Evolutionary conservation across 1,140 invertebrate species (phyloP).

Genomic region (Teleogryllus occipitalis): DNA sequence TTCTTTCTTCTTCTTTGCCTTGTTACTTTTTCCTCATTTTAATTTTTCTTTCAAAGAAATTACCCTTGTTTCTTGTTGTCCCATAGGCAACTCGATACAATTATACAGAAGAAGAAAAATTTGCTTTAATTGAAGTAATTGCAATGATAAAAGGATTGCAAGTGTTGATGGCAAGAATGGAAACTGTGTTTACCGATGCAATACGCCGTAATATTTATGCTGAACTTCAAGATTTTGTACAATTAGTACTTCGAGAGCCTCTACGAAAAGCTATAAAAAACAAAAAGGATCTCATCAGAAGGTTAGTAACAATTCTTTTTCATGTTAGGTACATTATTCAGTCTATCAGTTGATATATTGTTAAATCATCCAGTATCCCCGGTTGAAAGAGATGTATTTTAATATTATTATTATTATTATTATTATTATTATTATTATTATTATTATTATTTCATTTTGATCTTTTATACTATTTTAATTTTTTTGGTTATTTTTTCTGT

Average conservation of each 20-base stretch:
- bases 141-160: constrained; percentile 99
- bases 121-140: constrained; percentile 96
- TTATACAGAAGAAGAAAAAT: constrained; percentile 95
- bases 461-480: too few relatives aligned
- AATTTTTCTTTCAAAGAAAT: background rate
- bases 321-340: background rate
- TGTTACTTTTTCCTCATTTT: background rate
- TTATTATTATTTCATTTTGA: too few relatives aligned
- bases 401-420: too few relatives aligned
- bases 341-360: too few relatives aligned
- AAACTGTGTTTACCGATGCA: constrained; percentile 94
- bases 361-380: too few relatives aligned
- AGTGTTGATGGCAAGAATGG: constrained; percentile 94
- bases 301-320: constrained; percentile 39
- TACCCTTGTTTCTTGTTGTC: constrained; percentile 9
- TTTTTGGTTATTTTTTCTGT: too few relatives aligned
- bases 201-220: constrained; percentile 92
- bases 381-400: too few relatives aligned
- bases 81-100: constrained; percentile 89
- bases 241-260: constrained; percentile 81
- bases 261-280: constrained; percentile 95
- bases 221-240: constrained; percentile 96
- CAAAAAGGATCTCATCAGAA: constrained; percentile 92
- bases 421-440: too few relatives aligned
- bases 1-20: background rate